Evolutionary conservation across 2,797 vertebrate genomes (phyloP), one percentile per base, ranked within the genome.

Genomic region (Lagodon rhomboides): DNA sequence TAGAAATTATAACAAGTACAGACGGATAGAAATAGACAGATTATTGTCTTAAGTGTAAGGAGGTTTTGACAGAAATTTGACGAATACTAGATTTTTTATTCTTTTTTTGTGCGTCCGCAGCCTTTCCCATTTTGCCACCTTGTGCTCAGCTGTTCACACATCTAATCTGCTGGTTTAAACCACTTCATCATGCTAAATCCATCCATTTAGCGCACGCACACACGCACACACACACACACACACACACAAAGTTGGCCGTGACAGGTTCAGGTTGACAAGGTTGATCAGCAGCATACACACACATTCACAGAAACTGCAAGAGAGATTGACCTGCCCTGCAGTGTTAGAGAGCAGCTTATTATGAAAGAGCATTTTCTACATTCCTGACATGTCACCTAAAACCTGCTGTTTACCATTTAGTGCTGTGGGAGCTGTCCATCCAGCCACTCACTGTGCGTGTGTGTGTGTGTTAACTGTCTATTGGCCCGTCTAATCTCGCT

Each of bases 391-490:
- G 94, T 94, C 90, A 93, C 93, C 85, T 91, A 93, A 96, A 96
- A 96, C 95, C 93, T 92, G 89, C 91, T 97, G 96, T 97, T 97
- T 96, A 95, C 92, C 93, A 93, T 92, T 86, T 92, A 93, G 94
- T 92, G 93, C 94, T 94, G 92, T 89, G 89, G 92, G 94, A 93
- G 90, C 94, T 93, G 94, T 95, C 84, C 75, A 80, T 85, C 88
- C 79, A 69, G 47, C 68, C 71, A 38, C 73, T 85, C 62, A 9
- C 30, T 60, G 51, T 54, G 41, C 25, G 27, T 38, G 20, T 55
- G 47, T 61, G 47, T 61, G 69, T 55, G 72, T 66, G 78, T 83
- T 43, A 81, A 68, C 75, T 84, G 78, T 83, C 38, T 7, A 80
- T 84, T 68, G 80, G 59, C 56, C 43, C 41, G 44, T 66, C 65